A percentile compares a stretch with the other conserved stretches of the same genome.
Evolutionary conservation across 2,113 vertebrate genomes (phyloP).

Genomic region (Donacobius atricapilla): DNA sequence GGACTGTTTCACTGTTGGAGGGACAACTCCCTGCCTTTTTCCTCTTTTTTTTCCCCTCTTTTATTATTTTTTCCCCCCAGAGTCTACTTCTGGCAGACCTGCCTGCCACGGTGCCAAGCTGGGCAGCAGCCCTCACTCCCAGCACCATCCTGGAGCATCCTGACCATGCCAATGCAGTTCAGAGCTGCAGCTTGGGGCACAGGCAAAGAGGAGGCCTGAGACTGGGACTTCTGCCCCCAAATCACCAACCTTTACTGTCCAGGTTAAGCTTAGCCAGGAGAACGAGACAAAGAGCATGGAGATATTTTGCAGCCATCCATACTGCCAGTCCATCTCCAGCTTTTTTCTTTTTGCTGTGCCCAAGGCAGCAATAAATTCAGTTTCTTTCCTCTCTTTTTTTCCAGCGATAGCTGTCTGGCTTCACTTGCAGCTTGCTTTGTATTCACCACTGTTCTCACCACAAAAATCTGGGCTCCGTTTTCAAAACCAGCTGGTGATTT

Average conservation of each 20-base stretch:
- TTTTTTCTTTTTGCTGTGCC: neutral
- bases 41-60: no score
- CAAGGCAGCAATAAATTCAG: neutral
- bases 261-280: neutral
- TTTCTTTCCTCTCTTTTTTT: neutral
- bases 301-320: neutral
- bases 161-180: neutral
- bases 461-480: neutral
- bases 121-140: neutral
- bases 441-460: neutral
- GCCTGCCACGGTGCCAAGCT: neutral
- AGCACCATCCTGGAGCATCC: neutral
- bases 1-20: neutral
- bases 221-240: neutral
- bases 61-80: accelerated
- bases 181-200: neutral
- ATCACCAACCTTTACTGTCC: neutral
- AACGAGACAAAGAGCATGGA: neutral
- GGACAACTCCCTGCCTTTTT: neutral
- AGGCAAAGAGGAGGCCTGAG: neutral
- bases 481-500: neutral
- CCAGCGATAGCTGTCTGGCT: constrained; percentile 2
- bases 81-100: neutral
- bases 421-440: neutral
- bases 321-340: neutral